phyloP scores from a whole-genome alignment of 92 coral and sea anemone genomes.

The Zoanthus sansibaricus region DNA sequence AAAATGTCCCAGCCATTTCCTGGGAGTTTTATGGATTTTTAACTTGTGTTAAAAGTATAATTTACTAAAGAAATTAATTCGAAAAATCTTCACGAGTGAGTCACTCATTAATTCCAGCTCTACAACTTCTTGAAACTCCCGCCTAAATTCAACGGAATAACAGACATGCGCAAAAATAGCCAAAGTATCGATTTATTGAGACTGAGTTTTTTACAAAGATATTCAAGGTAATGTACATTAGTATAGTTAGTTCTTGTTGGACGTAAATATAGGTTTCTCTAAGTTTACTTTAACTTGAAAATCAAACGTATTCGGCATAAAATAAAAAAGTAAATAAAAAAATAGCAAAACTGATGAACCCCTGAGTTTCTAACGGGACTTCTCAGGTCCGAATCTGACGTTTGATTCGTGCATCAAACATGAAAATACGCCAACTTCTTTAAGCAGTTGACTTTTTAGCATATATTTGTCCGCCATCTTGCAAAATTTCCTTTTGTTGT shows the following conservation, averaged over 20 bases:
- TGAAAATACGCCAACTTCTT: neutral
- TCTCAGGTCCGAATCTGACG: neutral
- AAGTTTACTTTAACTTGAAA: slow-evolving; percentile 6
- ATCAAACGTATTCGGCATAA: neutral
- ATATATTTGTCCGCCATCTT: slow-evolving; percentile 24
- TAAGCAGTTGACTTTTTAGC: neutral
- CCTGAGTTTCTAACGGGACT: neutral
- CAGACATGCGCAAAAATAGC: slow-evolving; percentile 15
- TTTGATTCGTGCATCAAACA: slow-evolving; percentile 2
- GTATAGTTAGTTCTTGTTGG: neutral
- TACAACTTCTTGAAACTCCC: slow-evolving; percentile 18
- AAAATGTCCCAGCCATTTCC: slow-evolving; percentile 67
- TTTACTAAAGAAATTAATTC: slow-evolving; percentile 2
- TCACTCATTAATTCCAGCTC: neutral
- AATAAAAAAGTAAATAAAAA: neutral
- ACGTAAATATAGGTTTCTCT: neutral
- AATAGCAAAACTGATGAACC: neutral
- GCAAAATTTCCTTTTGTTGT: slow-evolving; percentile 2
- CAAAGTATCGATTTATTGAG: neutral
- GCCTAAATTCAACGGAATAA: slow-evolving; percentile 27
- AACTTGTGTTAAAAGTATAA: slow-evolving; percentile 14
- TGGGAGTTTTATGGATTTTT: neutral
- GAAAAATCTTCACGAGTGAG: slow-evolving; percentile 11
- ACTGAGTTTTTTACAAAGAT: slow-evolving; percentile 7
- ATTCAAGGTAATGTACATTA: slow-evolving; percentile 1